Base-by-base conservation (phyloP, 1,140 invertebrate species). In the Drosophila fuyamai region DNA sequence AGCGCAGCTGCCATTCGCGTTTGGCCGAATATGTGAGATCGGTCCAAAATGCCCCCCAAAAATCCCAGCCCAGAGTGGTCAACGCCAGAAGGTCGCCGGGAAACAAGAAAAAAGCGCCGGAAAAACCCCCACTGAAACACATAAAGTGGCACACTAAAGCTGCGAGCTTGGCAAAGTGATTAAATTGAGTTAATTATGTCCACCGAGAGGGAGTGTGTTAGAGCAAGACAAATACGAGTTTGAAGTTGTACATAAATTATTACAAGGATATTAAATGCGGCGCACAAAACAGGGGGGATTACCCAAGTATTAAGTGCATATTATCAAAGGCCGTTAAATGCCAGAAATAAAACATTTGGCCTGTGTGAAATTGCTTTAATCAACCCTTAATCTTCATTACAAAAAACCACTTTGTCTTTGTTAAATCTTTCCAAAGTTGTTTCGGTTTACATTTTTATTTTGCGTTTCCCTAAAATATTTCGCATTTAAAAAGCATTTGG, bases 161-260 rank as follows among this genome's bases (percentile, higher is more conserved):
- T 61, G 67, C 57, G 62, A 60, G 63, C 48, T 72, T 29, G 73
- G 38, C 73, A 67, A 40, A 77, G 75, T 81, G 82, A 88, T 86
- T 88, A 88, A 86, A 86, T 88, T 88, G 76, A 86, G 83, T 86
- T 86, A 86, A 86, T 88, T 86, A 86, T 83, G 83, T 74, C 79
- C 74, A 74, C 38, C 41, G 51, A 54, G 68, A 6, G 46, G 9
- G 27, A 14, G 55, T 3, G 47, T 29, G 67, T 41, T 63, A 36
- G 59, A 32, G 70, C 67, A 57, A 40, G 65, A 71, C 67, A 71
- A 71, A 71, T 71, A 70, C 32, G 41, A 56, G 41, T 74, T 58
- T 65, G 53, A 66, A 66, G 73, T 76, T 76, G 73, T 66, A 76
- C 73, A 76, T 76, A 67, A 76, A 76, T 76, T 76, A 76, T 76